A percentile compares a stretch with the other conserved stretches of the same genome.
These are phyloP conservation scores for Rallus limicola DNA, from an alignment of 2,113 vertebrate species.

Conservation along the genomic window DNA sequence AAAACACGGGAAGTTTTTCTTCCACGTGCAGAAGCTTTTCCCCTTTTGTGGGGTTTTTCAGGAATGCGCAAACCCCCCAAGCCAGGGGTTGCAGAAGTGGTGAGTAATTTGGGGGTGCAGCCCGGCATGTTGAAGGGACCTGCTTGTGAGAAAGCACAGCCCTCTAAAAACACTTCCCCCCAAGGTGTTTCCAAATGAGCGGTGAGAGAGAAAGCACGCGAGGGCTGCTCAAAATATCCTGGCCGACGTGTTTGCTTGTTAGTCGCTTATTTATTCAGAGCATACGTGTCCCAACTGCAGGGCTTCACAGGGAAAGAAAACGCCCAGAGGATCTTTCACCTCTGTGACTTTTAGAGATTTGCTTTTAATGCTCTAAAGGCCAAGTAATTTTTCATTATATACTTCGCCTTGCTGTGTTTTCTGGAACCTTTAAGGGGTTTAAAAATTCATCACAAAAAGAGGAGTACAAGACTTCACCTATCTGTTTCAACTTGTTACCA, in stretches of 20 bases:
- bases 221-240: neutral
- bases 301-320: neutral
- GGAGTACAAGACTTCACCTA: neutral
- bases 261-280: neutral
- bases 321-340: neutral
- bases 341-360: neutral
- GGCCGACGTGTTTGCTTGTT: neutral
- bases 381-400: neutral
- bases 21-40: neutral
- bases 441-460: neutral
- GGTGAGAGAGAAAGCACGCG: neutral
- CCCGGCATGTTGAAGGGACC: neutral
- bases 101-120: neutral
- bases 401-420: neutral
- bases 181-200: neutral
- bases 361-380: neutral
- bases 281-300: neutral
- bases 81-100: neutral
- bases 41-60: neutral
- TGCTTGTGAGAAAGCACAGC: conserved; percentile 20
- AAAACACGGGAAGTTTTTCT: neutral
- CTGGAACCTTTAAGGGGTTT: neutral
- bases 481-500: neutral
- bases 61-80: neutral
- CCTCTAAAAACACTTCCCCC: neutral